Percentiles rank a stretch among this genome's conserved stretches.
Evolutionary conservation across 2,888 invertebrate genomes (phyloP).

Genomic region (Drosophila birchii): DNA sequence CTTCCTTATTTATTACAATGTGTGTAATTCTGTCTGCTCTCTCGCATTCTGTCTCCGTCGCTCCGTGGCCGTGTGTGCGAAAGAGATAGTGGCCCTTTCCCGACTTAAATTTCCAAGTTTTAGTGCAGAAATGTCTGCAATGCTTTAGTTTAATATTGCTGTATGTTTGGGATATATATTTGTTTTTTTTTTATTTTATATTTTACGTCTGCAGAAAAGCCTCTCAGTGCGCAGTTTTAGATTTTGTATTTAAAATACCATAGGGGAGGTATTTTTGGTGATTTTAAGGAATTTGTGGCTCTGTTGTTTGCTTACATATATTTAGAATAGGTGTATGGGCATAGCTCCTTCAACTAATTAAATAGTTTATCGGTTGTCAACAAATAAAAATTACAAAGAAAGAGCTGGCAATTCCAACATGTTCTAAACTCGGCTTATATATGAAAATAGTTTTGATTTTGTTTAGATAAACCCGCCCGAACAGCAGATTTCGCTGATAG

Average conservation of each 20-base stretch:
- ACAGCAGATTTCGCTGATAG: neutral
- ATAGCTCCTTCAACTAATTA: too few relatives aligned
- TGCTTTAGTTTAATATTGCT: slow-evolving; percentile 68
- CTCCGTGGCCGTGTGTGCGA: slow-evolving; percentile 31
- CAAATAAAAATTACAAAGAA: neutral
- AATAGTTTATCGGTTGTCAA: neutral
- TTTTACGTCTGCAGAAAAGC: slow-evolving; percentile 46
- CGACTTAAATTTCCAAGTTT: slow-evolving; percentile 75
- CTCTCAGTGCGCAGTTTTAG: slow-evolving; percentile 77
- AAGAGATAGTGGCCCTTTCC: slow-evolving; percentile 31
- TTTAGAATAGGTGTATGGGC: neutral
- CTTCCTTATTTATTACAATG: slow-evolving; percentile 82
- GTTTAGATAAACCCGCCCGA: neutral
- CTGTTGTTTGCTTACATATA: neutral
- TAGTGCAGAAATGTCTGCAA: slow-evolving; percentile 79
- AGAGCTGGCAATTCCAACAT: neutral
- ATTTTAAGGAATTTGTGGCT: slow-evolving; percentile 32
- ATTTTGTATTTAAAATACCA: slow-evolving; percentile 53
- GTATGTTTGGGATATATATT: slow-evolving; percentile 53
- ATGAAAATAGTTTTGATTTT: neutral
- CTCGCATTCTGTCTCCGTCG: slow-evolving; percentile 19
- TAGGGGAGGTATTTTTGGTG: slow-evolving; percentile 14
- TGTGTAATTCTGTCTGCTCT: slow-evolving; percentile 61
- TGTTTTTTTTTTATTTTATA: slow-evolving; percentile 14
- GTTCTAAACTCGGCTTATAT: neutral